Evolutionary conservation across 2,888 invertebrate species (phyloP).

Genomic region (Acanthosoma haemorrhoidale): DNA sequence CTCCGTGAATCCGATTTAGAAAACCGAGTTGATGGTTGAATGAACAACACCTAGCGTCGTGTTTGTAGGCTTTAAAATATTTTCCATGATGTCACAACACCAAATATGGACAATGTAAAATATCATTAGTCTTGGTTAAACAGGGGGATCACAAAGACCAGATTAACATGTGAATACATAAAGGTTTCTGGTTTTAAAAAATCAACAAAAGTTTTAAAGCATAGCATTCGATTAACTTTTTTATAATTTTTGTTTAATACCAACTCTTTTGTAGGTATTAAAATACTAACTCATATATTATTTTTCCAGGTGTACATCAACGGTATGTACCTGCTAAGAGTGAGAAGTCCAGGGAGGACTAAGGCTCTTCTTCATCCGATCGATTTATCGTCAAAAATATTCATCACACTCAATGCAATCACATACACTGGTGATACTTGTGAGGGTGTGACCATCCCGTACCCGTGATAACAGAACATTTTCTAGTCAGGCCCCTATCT

Average conservation of each 20-base stretch:
- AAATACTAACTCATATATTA: background rate
- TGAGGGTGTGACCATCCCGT: slow-evolving; percentile 36
- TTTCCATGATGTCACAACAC: too few relatives aligned
- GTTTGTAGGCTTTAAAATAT: too few relatives aligned
- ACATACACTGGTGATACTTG: slow-evolving; percentile 33
- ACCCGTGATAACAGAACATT: slow-evolving; percentile 33
- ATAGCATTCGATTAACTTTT: too few relatives aligned
- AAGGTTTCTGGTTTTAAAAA: too few relatives aligned
- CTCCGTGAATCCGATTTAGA: too few relatives aligned
- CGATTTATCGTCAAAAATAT: slow-evolving; percentile 37
- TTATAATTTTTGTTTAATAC: background rate
- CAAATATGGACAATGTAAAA: too few relatives aligned
- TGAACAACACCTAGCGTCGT: too few relatives aligned
- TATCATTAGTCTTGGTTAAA: too few relatives aligned
- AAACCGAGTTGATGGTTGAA: too few relatives aligned
- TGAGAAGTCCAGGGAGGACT: slow-evolving; percentile 36
- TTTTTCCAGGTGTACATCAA: slow-evolving; percentile 38
- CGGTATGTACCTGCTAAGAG: slow-evolving; percentile 38
- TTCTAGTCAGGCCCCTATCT: slow-evolving; percentile 23
- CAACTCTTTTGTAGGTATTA: background rate
- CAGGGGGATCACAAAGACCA: too few relatives aligned
- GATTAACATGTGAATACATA: too few relatives aligned
- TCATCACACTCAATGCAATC: slow-evolving; percentile 39
- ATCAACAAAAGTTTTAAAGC: too few relatives aligned
- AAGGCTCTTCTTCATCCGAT: slow-evolving; percentile 40